Conservation (phyloP, 2,888 invertebrate species). For the Perdita meconis region DNA sequence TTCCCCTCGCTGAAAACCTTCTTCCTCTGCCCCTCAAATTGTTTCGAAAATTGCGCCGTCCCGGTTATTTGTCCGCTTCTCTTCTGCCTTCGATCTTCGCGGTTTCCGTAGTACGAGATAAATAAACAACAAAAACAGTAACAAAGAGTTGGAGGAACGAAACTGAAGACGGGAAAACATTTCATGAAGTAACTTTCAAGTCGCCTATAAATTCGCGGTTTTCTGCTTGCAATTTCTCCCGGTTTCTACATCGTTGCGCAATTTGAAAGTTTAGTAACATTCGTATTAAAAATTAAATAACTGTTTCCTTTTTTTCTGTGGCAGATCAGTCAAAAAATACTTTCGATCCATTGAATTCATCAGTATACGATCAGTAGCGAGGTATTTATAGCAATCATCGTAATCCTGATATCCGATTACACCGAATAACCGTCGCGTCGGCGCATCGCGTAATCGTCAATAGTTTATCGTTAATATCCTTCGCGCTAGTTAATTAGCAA, state of each 20-base stretch:
- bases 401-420: no score
- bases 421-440: neutral
- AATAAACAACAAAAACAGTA: no score
- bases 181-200: no score
- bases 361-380: no score
- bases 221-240: no score
- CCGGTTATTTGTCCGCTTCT: no score
- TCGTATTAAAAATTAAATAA: neutral
- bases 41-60: slow-evolving; percentile 26
- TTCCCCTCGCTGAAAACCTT: slow-evolving; percentile 12
- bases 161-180: no score
- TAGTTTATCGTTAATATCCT: slow-evolving; percentile 7
- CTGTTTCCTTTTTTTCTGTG: slow-evolving; percentile 6
- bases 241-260: no score
- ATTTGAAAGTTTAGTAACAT: neutral
- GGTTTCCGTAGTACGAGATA: no score
- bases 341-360: neutral
- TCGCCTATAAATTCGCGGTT: no score
- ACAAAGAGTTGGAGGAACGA: no score
- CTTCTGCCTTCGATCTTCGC: no score
- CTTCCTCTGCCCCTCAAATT: neutral
- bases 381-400: neutral
- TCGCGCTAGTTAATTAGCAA: slow-evolving; percentile 11
- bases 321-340: slow-evolving; percentile 32
- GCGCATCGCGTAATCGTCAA: slow-evolving; percentile 37